Evolutionary conservation across 2,797 vertebrate genomes (phyloP).

Genomic region (Rhinella marina): DNA sequence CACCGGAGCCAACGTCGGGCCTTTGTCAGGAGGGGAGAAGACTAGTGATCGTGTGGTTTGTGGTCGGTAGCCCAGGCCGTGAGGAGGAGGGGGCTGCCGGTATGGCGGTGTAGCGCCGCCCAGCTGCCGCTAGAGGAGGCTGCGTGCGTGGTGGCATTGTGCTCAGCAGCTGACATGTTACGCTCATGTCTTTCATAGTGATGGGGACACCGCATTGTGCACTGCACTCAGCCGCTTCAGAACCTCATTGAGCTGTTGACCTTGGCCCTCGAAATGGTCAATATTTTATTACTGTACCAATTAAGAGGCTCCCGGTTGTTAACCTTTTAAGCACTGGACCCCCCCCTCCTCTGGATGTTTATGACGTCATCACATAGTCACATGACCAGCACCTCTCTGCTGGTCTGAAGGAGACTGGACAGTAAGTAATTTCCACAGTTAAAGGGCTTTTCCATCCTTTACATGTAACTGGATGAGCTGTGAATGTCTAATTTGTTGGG

Average conservation of each 20-base stretch:
- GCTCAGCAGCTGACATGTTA: neutral
- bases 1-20: slow-evolving; percentile 18
- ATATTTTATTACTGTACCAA: neutral
- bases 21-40: slow-evolving; percentile 31
- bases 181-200: neutral
- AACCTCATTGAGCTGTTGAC: neutral
- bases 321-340: neutral
- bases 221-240: neutral
- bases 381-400: neutral
- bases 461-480: too few species aligned
- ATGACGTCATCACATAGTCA: neutral
- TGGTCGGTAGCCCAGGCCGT: neutral
- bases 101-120: neutral
- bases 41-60: neutral
- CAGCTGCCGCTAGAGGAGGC: neutral
- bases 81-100: neutral
- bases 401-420: neutral
- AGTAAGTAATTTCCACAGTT: neutral
- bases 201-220: neutral
- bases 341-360: neutral
- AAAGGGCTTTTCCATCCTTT: too few species aligned
- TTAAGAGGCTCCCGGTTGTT: neutral
- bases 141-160: neutral
- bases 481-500: too few species aligned
- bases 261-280: neutral